Evolutionary conservation across 2,797 vertebrate species (phyloP), one percentile per base, ranked within the genome.

Genomic region (Enteromius viviparus): DNA sequence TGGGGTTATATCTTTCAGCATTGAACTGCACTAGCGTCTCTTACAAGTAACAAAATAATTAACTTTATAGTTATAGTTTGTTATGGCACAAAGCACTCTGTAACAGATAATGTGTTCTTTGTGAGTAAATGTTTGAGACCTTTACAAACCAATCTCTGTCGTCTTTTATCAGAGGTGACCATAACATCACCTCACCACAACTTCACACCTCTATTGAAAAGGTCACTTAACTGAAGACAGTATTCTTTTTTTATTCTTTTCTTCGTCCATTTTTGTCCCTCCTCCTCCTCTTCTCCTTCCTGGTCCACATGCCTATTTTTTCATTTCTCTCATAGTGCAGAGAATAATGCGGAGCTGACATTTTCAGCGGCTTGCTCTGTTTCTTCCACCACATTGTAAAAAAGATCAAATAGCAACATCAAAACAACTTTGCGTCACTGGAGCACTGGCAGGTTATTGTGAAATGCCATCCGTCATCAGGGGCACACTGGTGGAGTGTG

Each of bases 381-480:
- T 86, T 82, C 65, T 76, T 83, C 71, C 72, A 71, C 62, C 68
- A 79, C 55, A n/a, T 82, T 80, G 76, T 77, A 78, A 84, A 64
- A 70, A 77, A 82, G 76, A 82, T 86, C 76, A 83, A 88, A 80
- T 60, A 84, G 62, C 37, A 68, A 80, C 70, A 82, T 83, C 82
- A 84, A 84, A 88, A 83, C 76, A 76, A 62, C 47, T 62, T 58
- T 68, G 78, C 60, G 68, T 81, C 77, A 82, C 32, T 53, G 55
- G 58, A 66, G 72, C 64, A 37, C 53, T 86, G 72, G 74, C 78
- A 37, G 76, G 78, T 77, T 68, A 81, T 60, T 66, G 83, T 75
- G 60, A 85, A 85, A 84, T 85, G 82, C 78, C 82, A 87, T 77
- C 74, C 32, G 11, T 80, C 81, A 53, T 80, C 76, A 21, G 49